These are phyloP conservation scores for Nephrotoma appendiculata DNA, from an alignment of 2,888 invertebrate genomes.

Conservation along the genomic window DNA sequence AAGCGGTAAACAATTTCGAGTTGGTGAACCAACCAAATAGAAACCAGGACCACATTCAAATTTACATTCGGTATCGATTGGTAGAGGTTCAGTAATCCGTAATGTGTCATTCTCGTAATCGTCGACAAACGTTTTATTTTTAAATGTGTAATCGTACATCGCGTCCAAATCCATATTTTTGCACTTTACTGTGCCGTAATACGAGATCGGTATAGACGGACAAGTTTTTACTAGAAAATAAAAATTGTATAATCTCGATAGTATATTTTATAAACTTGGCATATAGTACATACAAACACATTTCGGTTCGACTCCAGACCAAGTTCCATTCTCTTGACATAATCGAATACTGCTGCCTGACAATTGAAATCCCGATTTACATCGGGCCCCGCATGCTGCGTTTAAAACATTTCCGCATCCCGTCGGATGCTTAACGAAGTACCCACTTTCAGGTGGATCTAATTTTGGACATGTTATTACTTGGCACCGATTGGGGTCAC, in stretches of 20 bases:
- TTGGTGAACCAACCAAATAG: constrained; percentile 45
- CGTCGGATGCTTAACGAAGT: constrained; percentile 42
- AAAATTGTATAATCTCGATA: constrained; percentile 5
- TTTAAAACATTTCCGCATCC: constrained; percentile 48
- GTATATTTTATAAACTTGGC: not conserved
- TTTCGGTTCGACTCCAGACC: constrained; percentile 47
- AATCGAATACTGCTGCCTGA: constrained; percentile 41
- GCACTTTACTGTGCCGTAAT: constrained; percentile 40
- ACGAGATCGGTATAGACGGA: constrained; percentile 36
- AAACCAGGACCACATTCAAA: constrained; percentile 48
- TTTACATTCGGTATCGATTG: constrained; percentile 48
- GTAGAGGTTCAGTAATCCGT: constrained; percentile 23
- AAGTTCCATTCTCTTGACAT: constrained; percentile 46
- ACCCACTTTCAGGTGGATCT: constrained; percentile 45
- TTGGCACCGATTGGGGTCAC: constrained; percentile 37
- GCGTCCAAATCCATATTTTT: constrained; percentile 29
- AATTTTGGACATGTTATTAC: constrained; percentile 45
- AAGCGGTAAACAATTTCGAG: constrained; percentile 47
- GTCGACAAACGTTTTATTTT: constrained; percentile 18
- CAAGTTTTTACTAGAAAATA: constrained; percentile 45
- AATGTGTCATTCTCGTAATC: constrained; percentile 14
- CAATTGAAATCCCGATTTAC: constrained; percentile 45
- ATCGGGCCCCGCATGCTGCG: constrained; percentile 54
- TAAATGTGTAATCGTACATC: constrained; percentile 16
- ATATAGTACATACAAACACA: constrained; percentile 47